Evolutionary conservation across 2,888 invertebrate species (phyloP).

Genomic region (Nasonovia ribisnigri): DNA sequence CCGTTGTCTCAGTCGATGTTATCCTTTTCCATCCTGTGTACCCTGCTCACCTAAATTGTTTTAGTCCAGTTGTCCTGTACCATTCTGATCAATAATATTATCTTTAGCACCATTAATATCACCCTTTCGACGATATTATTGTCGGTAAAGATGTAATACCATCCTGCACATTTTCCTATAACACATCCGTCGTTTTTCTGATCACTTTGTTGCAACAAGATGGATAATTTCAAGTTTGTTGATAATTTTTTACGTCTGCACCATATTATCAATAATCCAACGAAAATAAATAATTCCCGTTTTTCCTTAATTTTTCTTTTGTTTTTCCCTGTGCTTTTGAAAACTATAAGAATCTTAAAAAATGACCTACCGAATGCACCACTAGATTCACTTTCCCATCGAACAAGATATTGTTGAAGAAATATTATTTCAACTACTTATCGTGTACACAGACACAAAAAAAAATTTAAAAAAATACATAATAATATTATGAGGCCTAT

Average conservation of each 20-base stretch:
- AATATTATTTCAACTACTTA: too few species aligned
- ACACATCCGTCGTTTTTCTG: neutral
- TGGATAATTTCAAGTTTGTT: neutral
- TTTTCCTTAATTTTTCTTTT: too few species aligned
- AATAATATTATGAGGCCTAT: neutral
- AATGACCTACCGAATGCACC: too few species aligned
- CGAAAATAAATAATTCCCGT: too few species aligned
- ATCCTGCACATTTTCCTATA: neutral
- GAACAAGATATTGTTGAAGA: too few species aligned
- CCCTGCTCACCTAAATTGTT: neutral
- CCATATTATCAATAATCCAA: neutral
- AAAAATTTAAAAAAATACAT: too few species aligned
- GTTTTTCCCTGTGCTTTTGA: too few species aligned
- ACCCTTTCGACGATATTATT: neutral
- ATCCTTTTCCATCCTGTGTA: neutral
- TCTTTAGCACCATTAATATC: neutral
- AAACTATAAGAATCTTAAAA: too few species aligned
- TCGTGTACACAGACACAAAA: too few species aligned
- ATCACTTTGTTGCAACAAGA: neutral
- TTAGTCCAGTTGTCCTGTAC: neutral
- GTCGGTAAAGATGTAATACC: neutral
- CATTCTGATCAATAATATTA: neutral
- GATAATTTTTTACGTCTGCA: neutral
- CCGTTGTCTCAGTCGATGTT: neutral
- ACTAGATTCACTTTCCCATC: too few species aligned